These are phyloP conservation scores for Fulmarus glacialis DNA, from an alignment of 2,113 vertebrate genomes.

Conservation along the genomic window DNA sequence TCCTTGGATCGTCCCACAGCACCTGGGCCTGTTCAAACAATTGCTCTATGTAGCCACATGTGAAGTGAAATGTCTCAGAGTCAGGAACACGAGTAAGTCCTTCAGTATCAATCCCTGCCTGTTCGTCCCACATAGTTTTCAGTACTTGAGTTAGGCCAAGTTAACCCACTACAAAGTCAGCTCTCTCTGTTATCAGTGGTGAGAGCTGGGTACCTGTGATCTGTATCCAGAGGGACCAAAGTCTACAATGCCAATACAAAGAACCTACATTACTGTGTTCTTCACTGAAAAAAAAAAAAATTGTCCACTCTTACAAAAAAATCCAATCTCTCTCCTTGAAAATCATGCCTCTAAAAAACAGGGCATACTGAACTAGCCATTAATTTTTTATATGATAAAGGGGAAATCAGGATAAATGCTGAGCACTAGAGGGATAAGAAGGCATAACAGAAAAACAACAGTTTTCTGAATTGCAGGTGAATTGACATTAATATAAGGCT, in stretches of 20 bases:
- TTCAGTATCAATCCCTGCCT: background rate
- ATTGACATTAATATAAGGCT: background rate
- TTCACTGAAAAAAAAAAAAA: background rate
- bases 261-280: background rate
- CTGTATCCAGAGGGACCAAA: background rate
- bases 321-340: background rate
- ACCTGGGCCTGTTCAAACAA: background rate
- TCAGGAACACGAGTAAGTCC: background rate
- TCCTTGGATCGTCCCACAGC: background rate
- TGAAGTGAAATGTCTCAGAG: background rate
- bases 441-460: background rate
- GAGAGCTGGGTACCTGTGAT: background rate
- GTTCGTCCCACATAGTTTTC: background rate
- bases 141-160: background rate
- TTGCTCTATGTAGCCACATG: background rate
- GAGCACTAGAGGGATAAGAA: background rate
- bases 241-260: background rate
- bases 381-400: background rate
- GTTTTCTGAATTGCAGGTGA: background rate
- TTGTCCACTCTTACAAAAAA: fast-evolving
- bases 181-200: background rate
- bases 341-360: background rate
- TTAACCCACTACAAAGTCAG: background rate
- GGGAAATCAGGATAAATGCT: background rate
- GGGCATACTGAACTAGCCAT: background rate